Conservation (phyloP, 2,113 vertebrate genomes). For the Bombycilla garrulus region DNA sequence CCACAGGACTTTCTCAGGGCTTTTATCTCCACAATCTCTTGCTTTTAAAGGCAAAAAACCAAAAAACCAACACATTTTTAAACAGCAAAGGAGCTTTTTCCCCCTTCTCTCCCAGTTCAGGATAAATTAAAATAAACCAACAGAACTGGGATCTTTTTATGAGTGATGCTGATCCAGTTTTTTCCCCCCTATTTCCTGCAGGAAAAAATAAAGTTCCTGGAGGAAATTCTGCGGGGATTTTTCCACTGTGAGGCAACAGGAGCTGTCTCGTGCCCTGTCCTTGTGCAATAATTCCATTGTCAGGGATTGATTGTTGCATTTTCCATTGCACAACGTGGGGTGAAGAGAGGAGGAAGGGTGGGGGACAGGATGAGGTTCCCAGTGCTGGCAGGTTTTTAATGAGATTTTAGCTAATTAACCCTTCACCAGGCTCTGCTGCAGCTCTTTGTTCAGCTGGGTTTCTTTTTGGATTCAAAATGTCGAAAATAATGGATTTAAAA, state of each 20-base stretch:
- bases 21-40: not conserved
- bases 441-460: not conserved
- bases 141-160: not conserved
- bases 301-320: conserved; percentile 22
- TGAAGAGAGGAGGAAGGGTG: not conserved
- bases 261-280: not conserved
- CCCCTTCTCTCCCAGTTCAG: not conserved
- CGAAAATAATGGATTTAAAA: not conserved
- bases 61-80: not conserved
- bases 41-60: not conserved
- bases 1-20: not conserved
- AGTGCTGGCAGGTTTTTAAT: not conserved
- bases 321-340: conserved; percentile 5
- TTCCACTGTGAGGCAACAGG: conserved; percentile 15
- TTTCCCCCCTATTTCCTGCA: not conserved
- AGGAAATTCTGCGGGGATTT: not conserved
- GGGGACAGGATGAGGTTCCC: not conserved
- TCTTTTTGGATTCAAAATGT: not conserved
- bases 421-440: not conserved
- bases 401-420: not conserved
- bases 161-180: not conserved
- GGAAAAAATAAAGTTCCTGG: not conserved
- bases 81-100: not conserved
- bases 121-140: not conserved
- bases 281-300: conserved; percentile 50